Evolutionary conservation across 2,888 invertebrate genomes (phyloP), one percentile per base, ranked within the genome.

Genomic region (Polydesmus complanatus): DNA sequence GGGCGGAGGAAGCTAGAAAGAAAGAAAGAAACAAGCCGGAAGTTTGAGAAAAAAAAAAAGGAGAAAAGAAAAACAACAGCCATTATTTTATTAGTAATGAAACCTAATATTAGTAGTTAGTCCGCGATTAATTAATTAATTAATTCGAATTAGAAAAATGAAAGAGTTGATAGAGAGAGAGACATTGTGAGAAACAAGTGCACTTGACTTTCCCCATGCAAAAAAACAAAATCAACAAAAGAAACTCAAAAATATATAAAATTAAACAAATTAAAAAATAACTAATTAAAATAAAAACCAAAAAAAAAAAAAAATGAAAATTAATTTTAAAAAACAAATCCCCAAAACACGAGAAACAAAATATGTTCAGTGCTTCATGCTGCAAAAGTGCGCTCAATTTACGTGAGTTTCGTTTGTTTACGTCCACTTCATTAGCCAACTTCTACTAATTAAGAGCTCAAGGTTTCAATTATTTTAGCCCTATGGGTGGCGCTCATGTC

Each of bases 1-100:
- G 63, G 62, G 65, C 64, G 58, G 58, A 49, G 58, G 58, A 21
- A 52, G 58, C 58, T 58, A 58, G 27, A 58, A 5, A 19, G 52
- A 58, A 37, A 58, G 26, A 51, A 19, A 48, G 56, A 56, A 27
- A 48, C 22, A 55, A 37, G 56, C n/a, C n/a, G n/a, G n/a, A n/a
- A n/a, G n/a, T n/a, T n/a, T n/a, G n/a, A n/a, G n/a, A n/a, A n/a
- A n/a, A n/a, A n/a, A n/a, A n/a, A n/a, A n/a, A n/a, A n/a, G n/a
- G n/a, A n/a, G n/a, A n/a, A n/a, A n/a, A n/a, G n/a, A n/a, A n/a
- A n/a, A n/a, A n/a, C n/a, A n/a, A n/a, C n/a, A n/a, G n/a, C n/a
- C n/a, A n/a, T n/a, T n/a, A n/a, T n/a, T n/a, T n/a, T n/a, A n/a
- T n/a, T n/a, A n/a, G n/a, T n/a, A n/a, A n/a, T n/a, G n/a, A n/a